phyloP scores from a whole-genome alignment of 2,888 invertebrate genomes.

The Dryomyza anilis region DNA sequence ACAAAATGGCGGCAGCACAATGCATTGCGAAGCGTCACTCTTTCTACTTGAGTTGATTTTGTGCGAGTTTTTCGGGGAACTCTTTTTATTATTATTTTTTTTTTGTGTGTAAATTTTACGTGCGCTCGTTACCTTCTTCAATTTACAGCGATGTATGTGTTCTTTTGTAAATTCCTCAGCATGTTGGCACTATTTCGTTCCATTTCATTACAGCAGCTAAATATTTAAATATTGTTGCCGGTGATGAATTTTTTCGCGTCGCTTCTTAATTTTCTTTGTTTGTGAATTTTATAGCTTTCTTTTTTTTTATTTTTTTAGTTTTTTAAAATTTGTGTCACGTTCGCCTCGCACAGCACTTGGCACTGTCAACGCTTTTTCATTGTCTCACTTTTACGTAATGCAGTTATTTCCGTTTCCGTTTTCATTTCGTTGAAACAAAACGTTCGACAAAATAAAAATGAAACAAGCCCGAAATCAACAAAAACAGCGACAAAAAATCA shows the following conservation, averaged over 20 bases:
- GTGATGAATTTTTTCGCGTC: not conserved
- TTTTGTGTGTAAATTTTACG: no score
- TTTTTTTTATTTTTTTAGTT: conserved; percentile 30
- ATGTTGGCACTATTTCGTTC: not conserved
- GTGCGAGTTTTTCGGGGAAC: no score
- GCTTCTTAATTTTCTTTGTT: not conserved
- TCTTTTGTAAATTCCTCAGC: conserved; percentile 6
- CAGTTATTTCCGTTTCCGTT: conserved; percentile 42
- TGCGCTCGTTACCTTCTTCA: no score
- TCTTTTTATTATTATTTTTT: no score
- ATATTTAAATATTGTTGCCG: not conserved
- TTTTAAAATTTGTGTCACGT: conserved; percentile 36
- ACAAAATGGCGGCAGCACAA: no score
- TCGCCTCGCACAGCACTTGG: conserved; percentile 12
- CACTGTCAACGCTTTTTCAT: conserved; percentile 17
- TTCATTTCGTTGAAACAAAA: conserved; percentile 17
- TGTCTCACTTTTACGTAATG: conserved; percentile 18
- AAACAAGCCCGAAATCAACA: not conserved
- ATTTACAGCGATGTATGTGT: no score
- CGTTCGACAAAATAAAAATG: no score
- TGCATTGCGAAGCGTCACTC: no score
- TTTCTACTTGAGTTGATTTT: conserved; percentile 2
- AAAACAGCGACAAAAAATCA: not conserved
- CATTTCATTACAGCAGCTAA: not conserved
- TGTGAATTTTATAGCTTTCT: conserved; percentile 14